These are phyloP conservation scores for Astreopora myriophthalma DNA, from an alignment of 64 coral and sea anemone genomes.

Conservation along the genomic window DNA sequence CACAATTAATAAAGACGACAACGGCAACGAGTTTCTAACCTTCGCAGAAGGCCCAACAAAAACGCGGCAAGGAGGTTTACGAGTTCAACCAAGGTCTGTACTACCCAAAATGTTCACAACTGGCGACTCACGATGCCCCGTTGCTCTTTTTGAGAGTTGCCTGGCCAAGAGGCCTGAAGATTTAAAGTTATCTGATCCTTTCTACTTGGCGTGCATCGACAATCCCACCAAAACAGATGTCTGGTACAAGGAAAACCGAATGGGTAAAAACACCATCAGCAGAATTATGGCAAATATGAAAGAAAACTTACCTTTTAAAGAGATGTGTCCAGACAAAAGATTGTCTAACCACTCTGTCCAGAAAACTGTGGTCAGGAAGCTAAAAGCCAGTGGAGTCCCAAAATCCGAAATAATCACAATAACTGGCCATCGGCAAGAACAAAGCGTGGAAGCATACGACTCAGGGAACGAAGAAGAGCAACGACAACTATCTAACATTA, in stretches of 20 bases:
- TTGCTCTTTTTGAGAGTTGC: not conserved
- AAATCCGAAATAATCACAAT: too few relatives aligned
- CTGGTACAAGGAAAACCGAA: not conserved
- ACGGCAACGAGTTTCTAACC: too few relatives aligned
- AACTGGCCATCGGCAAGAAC: too few relatives aligned
- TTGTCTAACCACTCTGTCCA: not conserved
- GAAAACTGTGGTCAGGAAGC: too few relatives aligned
- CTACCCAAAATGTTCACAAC: not conserved
- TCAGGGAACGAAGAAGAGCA: too few relatives aligned
- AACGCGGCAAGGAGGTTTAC: too few relatives aligned
- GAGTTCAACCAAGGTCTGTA: not conserved
- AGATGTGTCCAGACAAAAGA: conserved; percentile 19
- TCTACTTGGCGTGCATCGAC: conserved; percentile 31
- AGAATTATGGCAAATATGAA: conserved; percentile 25
- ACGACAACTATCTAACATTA: not conserved
- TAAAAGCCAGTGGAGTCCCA: too few relatives aligned
- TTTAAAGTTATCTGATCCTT: conserved; percentile 12
- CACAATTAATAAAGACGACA: not conserved
- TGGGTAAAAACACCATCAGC: conserved; percentile 49
- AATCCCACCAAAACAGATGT: not conserved
- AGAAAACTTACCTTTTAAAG: conserved; percentile 14
- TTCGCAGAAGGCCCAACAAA: too few relatives aligned
- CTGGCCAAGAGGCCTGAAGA: not conserved
- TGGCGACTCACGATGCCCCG: not conserved
- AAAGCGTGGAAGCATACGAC: too few relatives aligned